These are phyloP conservation scores for Helostoma temminkii DNA, from an alignment of 2,797 vertebrate species.

Conservation along the genomic window DNA sequence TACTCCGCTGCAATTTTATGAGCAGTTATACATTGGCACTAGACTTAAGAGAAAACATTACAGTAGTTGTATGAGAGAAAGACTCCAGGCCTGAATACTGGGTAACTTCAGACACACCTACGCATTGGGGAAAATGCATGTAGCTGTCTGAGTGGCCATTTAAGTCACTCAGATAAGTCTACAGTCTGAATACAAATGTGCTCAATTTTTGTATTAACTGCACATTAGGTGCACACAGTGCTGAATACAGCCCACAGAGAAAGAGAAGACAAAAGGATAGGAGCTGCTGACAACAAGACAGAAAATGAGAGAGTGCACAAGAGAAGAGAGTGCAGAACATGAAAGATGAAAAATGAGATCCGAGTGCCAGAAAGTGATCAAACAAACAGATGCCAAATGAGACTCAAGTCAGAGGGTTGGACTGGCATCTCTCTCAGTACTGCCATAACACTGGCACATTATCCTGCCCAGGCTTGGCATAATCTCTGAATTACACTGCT, in stretches of 20 bases:
- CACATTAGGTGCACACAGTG: conserved; percentile 16
- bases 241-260: conserved; percentile 16
- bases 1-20: no score
- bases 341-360: conserved; percentile 40
- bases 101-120: conserved; percentile 1
- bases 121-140: conserved; percentile 1
- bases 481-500: conserved; percentile 60
- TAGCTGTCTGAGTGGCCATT: conserved; percentile 23
- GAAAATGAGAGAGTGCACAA: conserved; percentile 18
- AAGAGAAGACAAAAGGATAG: conserved; percentile 21
- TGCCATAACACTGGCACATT: conserved; percentile 61
- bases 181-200: conserved; percentile 30
- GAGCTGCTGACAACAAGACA: conserved; percentile 31
- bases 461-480: conserved; percentile 58
- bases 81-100: conserved; percentile 2
- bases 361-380: conserved; percentile 65
- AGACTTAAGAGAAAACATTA: background rate
- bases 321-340: conserved; percentile 12
- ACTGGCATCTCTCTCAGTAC: conserved; percentile 58
- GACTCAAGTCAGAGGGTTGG: conserved; percentile 69
- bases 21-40: conserved; percentile 2
- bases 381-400: conserved; percentile 78
- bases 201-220: conserved; percentile 23
- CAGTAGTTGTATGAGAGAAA: background rate
- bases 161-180: conserved; percentile 10